Evolutionary conservation across 2,113 vertebrate species (phyloP), one percentile per base, ranked within the genome.

Genomic region (Pagrus major): DNA sequence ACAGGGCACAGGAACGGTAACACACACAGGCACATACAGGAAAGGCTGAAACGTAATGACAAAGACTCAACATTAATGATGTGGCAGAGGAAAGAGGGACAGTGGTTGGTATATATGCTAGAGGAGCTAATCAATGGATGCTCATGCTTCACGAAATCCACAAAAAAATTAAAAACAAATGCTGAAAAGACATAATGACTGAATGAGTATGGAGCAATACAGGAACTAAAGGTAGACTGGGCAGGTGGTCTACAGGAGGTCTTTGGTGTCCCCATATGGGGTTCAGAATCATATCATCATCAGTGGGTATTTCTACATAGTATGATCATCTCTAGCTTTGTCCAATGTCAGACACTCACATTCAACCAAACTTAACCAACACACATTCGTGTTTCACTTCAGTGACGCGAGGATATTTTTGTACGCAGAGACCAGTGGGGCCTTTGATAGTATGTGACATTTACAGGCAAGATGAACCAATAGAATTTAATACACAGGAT

Each of bases 361-460:
- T 23, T 51, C 59, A 33, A 60, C 29, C 20, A 58, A 71, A 16
- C 18, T 3, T 33, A 33, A 23, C 5, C 31, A 6, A 23, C 16
- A 37, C 5, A 14, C 18, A 52, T 42, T 9, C 3, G 4, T 46
- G 9, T 46, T 16, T 15, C 27, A 21, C 23, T 8, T 14, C 12
- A 18, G 12, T 27, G 20, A 52, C 37, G 1, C 16, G n/a, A 23
- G 20, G 0, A 47, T 66, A 11, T 59, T 0, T 49, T n/a, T 51
- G 31, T n/a, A 21, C 46, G 29, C 37, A 31, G 46, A 79, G 65
- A 21, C 33, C 63, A 54, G 27, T 37, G 21, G 21, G 6, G 3
- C 27, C 14, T 76, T 75, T 71, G 18, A 46, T 69, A 37, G 3
- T 14, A 25, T 59, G 63, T 80, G 64, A 64, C 78, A 82, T 84